A percentile compares a stretch with the other conserved stretches of the same genome.
Evolutionary conservation across 2,797 vertebrate genomes (phyloP).

Genomic region (Anniella stebbinsi): DNA sequence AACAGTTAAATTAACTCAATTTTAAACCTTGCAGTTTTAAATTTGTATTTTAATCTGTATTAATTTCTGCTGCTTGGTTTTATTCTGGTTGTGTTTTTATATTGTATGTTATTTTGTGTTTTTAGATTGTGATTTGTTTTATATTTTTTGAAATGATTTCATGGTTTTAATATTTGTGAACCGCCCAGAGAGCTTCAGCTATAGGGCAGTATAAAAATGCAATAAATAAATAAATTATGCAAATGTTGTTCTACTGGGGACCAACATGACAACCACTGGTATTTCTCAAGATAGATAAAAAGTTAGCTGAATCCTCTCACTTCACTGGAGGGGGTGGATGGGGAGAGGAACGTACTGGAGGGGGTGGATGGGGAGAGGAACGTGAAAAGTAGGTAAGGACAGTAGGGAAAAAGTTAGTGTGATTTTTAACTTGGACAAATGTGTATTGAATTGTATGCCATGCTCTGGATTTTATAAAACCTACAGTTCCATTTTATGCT

Average conservation of each 20-base stretch:
- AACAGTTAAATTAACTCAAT: no score
- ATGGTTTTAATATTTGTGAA: no score
- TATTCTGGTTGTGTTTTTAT: no score
- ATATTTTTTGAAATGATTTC: no score
- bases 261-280: background rate
- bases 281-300: background rate
- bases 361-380: background rate
- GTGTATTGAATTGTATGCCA: background rate
- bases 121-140: no score
- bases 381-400: background rate
- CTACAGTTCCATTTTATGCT: background rate
- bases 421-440: background rate
- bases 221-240: background rate
- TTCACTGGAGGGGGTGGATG: background rate
- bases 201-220: no score
- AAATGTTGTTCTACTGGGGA: background rate
- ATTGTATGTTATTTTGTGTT: no score
- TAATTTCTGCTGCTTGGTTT: no score
- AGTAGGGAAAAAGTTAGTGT: background rate
- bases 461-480: slow-evolving; percentile 3
- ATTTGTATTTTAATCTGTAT: no score
- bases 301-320: background rate
- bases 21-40: no score
- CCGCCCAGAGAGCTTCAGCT: no score
- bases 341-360: background rate